Conservation (phyloP, 2,888 invertebrate genomes). For the Agonum fuliginosum region DNA sequence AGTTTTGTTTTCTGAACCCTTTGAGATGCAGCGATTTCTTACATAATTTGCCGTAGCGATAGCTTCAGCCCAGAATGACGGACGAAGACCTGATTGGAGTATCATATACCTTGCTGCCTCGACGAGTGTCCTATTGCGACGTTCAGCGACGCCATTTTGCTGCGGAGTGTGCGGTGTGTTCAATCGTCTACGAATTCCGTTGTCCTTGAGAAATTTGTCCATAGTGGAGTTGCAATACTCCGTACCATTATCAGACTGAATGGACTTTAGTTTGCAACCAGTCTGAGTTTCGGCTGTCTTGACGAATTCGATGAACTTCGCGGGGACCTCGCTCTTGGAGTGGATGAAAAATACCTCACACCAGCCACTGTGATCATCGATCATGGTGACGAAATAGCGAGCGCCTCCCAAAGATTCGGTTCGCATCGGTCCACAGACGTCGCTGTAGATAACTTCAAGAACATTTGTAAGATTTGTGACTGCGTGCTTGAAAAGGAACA, state of each 20-base stretch:
- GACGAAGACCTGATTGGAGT: not conserved
- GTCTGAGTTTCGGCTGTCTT: slow-evolving; percentile 1
- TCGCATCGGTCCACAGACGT: too few relatives aligned
- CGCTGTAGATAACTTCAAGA: not conserved
- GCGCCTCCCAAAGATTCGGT: not conserved
- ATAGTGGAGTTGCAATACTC: not conserved
- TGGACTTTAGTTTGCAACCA: not conserved
- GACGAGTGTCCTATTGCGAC: not conserved
- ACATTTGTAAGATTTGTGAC: too few relatives aligned
- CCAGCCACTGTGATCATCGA: not conserved
- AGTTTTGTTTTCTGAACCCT: not conserved
- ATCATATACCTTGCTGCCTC: not conserved
- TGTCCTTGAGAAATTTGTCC: slow-evolving; percentile 7
- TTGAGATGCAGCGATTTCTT: not conserved
- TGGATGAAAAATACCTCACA: too few relatives aligned
- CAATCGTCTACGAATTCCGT: not conserved
- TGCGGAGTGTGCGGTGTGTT: not conserved
- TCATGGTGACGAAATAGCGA: not conserved
- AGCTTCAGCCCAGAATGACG: slow-evolving; percentile 16
- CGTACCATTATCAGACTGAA: slow-evolving; percentile 1
- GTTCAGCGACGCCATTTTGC: too few relatives aligned
- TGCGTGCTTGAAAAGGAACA: not conserved
- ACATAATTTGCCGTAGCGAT: slow-evolving; percentile 19
- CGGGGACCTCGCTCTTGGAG: too few relatives aligned
- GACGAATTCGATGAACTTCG: too few relatives aligned